Evolutionary conservation across 2,113 vertebrate genomes (phyloP), one percentile per base, ranked within the genome.

Genomic region (Neolamprologus sp.): DNA sequence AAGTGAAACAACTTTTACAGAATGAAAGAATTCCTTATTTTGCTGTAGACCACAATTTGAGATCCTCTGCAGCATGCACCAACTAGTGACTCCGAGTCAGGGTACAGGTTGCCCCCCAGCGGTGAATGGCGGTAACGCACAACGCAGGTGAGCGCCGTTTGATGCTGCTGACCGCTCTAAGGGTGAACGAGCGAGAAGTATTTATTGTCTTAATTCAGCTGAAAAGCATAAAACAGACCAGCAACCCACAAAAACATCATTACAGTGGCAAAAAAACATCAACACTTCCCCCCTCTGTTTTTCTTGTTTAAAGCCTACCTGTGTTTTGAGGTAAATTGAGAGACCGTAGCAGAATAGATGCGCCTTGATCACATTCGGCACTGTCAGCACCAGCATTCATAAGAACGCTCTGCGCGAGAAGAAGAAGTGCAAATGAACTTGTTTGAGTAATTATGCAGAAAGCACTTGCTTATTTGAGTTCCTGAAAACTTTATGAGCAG

Each of bases 241-340:
- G 13, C 1, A 11, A 12, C 16, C 28, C 1, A 23, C 3, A 42
- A 60, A 33, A 42, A 11, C 16, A 5, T 7, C 3, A 80, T 16
- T 17, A 37, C 23, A 68, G 6, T 17, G 3, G 3, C 11, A 78
- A 35, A 26, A 42, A 71, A 16, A 65, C 19, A 26, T 54, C 19
- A 30, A 75, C 68, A 37, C 17, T 2, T 68, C 0, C 17, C 1
- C 19, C 33, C 33, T 65, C 33, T 37, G 33, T 13, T 19, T 68
- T 68, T 37, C 33, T 13, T 68, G 35, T 40, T 68, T 68, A 40
- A 28, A 28, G 13, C 71, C 6, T 91, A 96, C 96, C 96, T 95
- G 96, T 95, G 33, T 93, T 90, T 45, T 87, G 91, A 84, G 95
- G 93, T 90, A 96, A 94, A 91, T 91, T 92, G 55, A 95, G 93